phyloP scores from a whole-genome alignment of 1,140 invertebrate genomes.

The Lanistes nyassanus region DNA sequence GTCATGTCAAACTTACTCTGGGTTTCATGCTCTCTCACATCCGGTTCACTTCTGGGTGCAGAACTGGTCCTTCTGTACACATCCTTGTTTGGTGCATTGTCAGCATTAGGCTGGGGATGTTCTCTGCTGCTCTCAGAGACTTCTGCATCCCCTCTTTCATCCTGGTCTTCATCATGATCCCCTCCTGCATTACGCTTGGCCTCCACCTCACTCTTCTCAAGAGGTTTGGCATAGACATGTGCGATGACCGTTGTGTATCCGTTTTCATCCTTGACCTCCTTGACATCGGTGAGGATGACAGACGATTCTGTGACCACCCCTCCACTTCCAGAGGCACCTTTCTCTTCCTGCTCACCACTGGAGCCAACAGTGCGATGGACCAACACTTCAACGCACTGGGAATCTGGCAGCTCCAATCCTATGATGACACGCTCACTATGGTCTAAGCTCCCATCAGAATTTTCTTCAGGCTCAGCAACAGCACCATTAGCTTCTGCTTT shows the following conservation, averaged over 20 bases:
- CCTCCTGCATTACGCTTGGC: too few relatives aligned
- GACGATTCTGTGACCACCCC: neutral
- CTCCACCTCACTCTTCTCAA: neutral
- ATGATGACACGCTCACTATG: conserved; percentile 6
- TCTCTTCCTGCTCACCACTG: conserved; percentile 2
- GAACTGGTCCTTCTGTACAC: too few relatives aligned
- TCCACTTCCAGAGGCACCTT: neutral
- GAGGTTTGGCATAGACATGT: conserved; percentile 15
- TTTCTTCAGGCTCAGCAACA: conserved; percentile 10
- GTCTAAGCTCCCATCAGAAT: conserved; percentile 4
- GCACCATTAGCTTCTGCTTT: neutral
- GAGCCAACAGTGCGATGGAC: conserved; percentile 28
- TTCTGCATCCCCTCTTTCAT: too few relatives aligned
- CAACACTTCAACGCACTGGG: conserved; percentile 29
- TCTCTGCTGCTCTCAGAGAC: too few relatives aligned
- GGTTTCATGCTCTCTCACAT: too few relatives aligned
- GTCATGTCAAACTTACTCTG: too few relatives aligned
- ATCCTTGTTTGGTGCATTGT: too few relatives aligned
- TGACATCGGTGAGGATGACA: conserved; percentile 26
- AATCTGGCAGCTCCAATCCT: conserved; percentile 20
- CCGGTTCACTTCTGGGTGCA: too few relatives aligned
- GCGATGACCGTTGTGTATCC: conserved; percentile 29
- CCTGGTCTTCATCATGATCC: too few relatives aligned
- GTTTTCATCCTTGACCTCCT: conserved; percentile 22
- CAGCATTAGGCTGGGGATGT: too few relatives aligned